Percentiles rank a stretch among this genome's conserved stretches.
Evolutionary conservation across 2,888 invertebrate genomes (phyloP).

Genomic region (Zootermopsis nevadensis): DNA sequence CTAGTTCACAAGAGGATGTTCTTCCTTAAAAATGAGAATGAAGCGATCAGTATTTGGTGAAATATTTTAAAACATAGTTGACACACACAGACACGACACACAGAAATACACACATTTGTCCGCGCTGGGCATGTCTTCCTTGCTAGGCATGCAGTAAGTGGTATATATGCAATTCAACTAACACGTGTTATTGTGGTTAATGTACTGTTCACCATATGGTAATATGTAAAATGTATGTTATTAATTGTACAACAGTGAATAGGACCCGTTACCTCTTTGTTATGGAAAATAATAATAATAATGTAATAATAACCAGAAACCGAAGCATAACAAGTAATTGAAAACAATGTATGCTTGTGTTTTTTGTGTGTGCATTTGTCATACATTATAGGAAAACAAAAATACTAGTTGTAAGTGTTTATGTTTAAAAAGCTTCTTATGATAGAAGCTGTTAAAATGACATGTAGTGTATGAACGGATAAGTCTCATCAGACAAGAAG

Average conservation of each 20-base stretch:
- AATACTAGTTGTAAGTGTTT: conserved; percentile 50
- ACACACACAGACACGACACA: conserved; percentile 49
- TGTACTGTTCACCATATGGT: conserved; percentile 55
- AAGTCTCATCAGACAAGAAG: conserved; percentile 28
- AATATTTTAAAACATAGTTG: conserved; percentile 43
- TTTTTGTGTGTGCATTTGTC: conserved; percentile 53
- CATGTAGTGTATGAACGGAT: conserved; percentile 41
- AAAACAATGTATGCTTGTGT: conserved; percentile 54
- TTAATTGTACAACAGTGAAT: conserved; percentile 54
- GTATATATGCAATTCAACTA: conserved; percentile 53
- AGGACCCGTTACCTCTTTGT: conserved; percentile 55
- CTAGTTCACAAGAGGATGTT: background rate
- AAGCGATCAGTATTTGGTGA: conserved; percentile 51
- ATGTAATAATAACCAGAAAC: conserved; percentile 53
- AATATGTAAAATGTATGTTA: conserved; percentile 55
- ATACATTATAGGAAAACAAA: conserved; percentile 45
- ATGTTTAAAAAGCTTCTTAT: conserved; percentile 44
- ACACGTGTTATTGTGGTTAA: conserved; percentile 54
- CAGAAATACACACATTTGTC: conserved; percentile 50
- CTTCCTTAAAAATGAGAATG: background rate
- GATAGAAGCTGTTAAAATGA: conserved; percentile 43
- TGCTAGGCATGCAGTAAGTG: conserved; percentile 54
- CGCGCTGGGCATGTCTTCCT: conserved; percentile 55
- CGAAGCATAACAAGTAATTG: conserved; percentile 50
- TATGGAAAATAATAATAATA: conserved; percentile 52